Percentiles rank a stretch among this genome's conserved stretches.
Evolutionary conservation across 64 coral and sea anemone species (phyloP).

Genomic region (Stichodactyla helianthus): DNA sequence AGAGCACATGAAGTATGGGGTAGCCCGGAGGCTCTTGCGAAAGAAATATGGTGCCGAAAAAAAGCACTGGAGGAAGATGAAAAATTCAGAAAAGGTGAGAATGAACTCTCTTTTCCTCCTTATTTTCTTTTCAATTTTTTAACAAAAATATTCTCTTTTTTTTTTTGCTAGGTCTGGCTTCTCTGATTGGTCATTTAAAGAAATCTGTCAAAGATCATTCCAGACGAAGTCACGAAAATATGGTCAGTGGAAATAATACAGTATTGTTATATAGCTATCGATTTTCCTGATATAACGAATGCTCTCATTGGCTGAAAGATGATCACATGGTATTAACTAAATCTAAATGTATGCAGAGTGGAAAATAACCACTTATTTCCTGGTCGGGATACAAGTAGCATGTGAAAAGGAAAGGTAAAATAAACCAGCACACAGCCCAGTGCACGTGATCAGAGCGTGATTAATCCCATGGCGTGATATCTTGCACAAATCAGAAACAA

Average conservation of each 20-base stretch:
- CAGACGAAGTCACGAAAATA: constrained; percentile 49
- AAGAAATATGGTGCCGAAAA: constrained; percentile 67
- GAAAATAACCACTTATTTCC: too few species aligned
- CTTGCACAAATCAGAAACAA: too few species aligned
- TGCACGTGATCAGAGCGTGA: too few species aligned
- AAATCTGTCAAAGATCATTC: constrained; percentile 61
- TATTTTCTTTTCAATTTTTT: not conserved
- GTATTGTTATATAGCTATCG: not conserved
- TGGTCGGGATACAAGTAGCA: too few species aligned
- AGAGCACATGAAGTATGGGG: constrained; percentile 87
- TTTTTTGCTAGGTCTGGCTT: constrained; percentile 27
- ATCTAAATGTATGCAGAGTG: too few species aligned
- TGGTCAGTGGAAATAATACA: constrained; percentile 13
- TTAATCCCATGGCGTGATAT: too few species aligned
- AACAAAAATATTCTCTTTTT: not conserved
- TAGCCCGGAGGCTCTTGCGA: constrained; percentile 73
- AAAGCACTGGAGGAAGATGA: constrained; percentile 86
- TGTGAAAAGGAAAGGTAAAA: too few species aligned
- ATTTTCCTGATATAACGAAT: too few species aligned
- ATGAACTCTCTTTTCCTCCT: not conserved
- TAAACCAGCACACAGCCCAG: too few species aligned
- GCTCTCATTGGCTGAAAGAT: too few species aligned
- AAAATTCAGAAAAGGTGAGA: constrained; percentile 75
- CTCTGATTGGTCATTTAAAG: constrained; percentile 60
- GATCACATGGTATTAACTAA: too few species aligned